phyloP scores from a whole-genome alignment of 2,888 invertebrate genomes.

The Eubasilissa splendida region DNA sequence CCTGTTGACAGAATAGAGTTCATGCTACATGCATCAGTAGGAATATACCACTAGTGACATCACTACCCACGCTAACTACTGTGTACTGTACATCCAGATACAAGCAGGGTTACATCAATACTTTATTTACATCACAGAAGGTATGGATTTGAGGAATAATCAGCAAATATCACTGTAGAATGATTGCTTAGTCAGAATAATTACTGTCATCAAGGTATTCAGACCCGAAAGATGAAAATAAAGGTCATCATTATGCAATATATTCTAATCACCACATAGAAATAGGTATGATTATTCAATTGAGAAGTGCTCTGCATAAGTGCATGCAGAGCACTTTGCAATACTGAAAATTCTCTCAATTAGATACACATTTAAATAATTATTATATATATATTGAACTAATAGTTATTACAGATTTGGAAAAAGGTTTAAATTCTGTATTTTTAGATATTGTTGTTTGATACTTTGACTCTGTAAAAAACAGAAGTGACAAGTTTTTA shows the following conservation, averaged over 20 bases:
- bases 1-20: constrained; percentile 47
- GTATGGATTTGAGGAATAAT: background rate
- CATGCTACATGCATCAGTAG: constrained; percentile 52
- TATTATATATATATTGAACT: too few species aligned
- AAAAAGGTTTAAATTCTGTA: too few species aligned
- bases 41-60: background rate
- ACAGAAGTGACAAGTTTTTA: too few species aligned
- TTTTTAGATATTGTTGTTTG: too few species aligned
- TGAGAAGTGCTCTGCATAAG: too few species aligned
- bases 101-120: background rate
- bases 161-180: background rate
- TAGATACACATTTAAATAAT: too few species aligned
- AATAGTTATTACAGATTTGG: too few species aligned
- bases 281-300: too few species aligned
- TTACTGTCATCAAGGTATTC: constrained; percentile 70
- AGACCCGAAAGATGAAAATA: constrained; percentile 76
- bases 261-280: background rate
- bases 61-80: constrained; percentile 2
- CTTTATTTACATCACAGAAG: background rate
- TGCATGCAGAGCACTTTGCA: too few species aligned
- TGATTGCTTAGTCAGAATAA: constrained; percentile 16
- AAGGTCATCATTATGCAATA: constrained; percentile 64
- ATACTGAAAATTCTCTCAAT: too few species aligned
- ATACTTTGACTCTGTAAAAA: too few species aligned
- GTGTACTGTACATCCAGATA: background rate